Evolutionary conservation across 2,113 vertebrate genomes (phyloP), one percentile per base, ranked within the genome.

Genomic region (Pagrus major): DNA sequence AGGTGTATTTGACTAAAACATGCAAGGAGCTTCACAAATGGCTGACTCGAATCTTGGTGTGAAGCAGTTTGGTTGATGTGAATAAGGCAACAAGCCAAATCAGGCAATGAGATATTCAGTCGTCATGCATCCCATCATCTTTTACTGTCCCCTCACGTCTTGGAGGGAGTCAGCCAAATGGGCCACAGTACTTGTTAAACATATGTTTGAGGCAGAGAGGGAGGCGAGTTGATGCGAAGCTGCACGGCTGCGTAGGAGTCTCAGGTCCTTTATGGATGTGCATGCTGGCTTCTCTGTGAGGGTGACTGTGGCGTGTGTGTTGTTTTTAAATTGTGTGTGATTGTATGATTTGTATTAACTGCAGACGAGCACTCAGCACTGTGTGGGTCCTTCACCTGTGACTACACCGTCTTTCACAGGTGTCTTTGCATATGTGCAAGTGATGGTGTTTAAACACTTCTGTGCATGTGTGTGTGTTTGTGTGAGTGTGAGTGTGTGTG

Each of bases 101-200:
- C n/a, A 56, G 67, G 69, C 58, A 21, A 37, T 21, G 31, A 23
- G 64, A 65, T 59, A 42, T 15, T 16, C 58, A 80, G 55, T 49
- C 1, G 1, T 37, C 44, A 35, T 54, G 16, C 61, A 59, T 60
- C 60, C 37, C 11, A 27, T 51, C 58, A 64, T 82, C n/a, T 35
- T 49, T 42, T 42, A 15, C 15, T 49, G 58, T 67, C 56, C 59
- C 59, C 67, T 87, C 49, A 42, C 12, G 21, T 78, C 29, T 60
- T 46, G 16, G 51, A 31, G 42, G 54, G 61, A 83, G 61, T 61
- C 44, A 65, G 71, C 60, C 74, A 75, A 87, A 67, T 52, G 20
- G 46, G 42, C 71, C 41, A 39, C 18, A 79, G 67, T 64, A 79
- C 75, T 86, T 74, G 69, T 78, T 76, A 79, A 91, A 83, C 76